These are phyloP conservation scores for Caenorhabditis parvicauda DNA, from an alignment of 2,888 invertebrate species.

Conservation along the genomic window DNA sequence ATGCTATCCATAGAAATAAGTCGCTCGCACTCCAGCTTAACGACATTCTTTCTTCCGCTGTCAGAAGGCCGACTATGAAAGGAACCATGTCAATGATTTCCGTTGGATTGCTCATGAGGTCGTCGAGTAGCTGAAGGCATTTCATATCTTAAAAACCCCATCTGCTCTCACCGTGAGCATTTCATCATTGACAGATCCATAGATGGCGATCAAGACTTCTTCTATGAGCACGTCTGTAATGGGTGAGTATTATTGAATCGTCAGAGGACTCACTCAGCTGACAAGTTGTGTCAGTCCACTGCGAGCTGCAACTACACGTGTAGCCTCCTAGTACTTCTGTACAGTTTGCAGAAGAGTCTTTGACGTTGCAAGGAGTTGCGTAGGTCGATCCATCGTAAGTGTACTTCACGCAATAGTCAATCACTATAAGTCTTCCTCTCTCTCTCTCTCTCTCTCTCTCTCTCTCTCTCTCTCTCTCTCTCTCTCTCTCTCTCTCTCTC, in stretches of 20 bases:
- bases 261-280: slow-evolving; percentile 20
- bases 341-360: slow-evolving; percentile 17
- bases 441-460: too few relatives aligned
- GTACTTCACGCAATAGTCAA: slow-evolving; percentile 18
- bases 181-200: slow-evolving; percentile 24
- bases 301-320: slow-evolving; percentile 26
- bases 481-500: too few relatives aligned
- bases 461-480: too few relatives aligned
- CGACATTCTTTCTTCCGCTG: slow-evolving; percentile 10
- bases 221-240: slow-evolving; percentile 26
- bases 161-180: slow-evolving; percentile 15
- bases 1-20: slow-evolving; percentile 41
- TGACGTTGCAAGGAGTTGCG: slow-evolving; percentile 17
- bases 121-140: slow-evolving; percentile 29
- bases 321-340: slow-evolving; percentile 19
- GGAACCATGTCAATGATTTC: slow-evolving; percentile 43
- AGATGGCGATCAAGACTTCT: slow-evolving; percentile 26
- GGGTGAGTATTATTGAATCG: not conserved
- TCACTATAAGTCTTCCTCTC: slow-evolving; percentile 16
- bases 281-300: slow-evolving; percentile 30
- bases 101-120: slow-evolving; percentile 34
- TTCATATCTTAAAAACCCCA: not conserved
- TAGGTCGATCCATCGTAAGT: slow-evolving; percentile 1
- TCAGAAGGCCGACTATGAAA: slow-evolving; percentile 29
- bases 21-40: slow-evolving; percentile 40